phyloP scores from a whole-genome alignment of 2,888 invertebrate species.

The Drosophila niveifrons region DNA sequence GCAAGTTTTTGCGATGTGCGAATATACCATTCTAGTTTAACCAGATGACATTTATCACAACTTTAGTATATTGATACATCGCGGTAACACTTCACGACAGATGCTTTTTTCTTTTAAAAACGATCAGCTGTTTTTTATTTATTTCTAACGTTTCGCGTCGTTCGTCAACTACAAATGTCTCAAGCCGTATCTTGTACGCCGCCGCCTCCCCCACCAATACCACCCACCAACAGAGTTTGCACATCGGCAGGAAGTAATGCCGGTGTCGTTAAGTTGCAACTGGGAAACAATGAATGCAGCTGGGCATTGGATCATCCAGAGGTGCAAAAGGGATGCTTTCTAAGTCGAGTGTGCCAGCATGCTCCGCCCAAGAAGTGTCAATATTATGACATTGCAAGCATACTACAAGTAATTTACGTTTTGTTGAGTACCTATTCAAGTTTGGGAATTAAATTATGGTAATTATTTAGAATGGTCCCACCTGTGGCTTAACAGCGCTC shows the following conservation, averaged over 20 bases:
- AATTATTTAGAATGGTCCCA: slow-evolving; percentile 87
- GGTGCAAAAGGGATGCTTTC: slow-evolving; percentile 87
- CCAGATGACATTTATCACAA: not conserved
- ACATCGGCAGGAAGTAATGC: not conserved
- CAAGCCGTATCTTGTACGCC: slow-evolving; percentile 17
- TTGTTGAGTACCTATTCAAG: not conserved
- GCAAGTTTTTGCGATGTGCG: no score
- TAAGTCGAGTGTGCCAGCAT: slow-evolving; percentile 86
- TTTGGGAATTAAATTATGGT: not conserved
- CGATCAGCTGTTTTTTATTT: not conserved
- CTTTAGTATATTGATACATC: not conserved
- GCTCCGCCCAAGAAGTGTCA: slow-evolving; percentile 86
- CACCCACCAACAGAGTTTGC: not conserved
- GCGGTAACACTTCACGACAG: not conserved
- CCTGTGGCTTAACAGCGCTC: slow-evolving; percentile 95
- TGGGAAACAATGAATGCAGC: slow-evolving; percentile 84
- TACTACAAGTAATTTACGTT: slow-evolving; percentile 75
- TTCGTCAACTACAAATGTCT: slow-evolving; percentile 33
- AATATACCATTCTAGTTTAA: not conserved
- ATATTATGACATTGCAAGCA: slow-evolving; percentile 83
- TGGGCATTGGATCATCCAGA: slow-evolving; percentile 88
- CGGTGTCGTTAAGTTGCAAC: not conserved
- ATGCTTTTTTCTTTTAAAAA: not conserved
- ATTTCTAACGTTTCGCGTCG: not conserved
- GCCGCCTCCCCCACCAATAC: slow-evolving; percentile 28